phyloP scores from a whole-genome alignment of 2,113 vertebrate species.

The Platycercus adscitus region DNA sequence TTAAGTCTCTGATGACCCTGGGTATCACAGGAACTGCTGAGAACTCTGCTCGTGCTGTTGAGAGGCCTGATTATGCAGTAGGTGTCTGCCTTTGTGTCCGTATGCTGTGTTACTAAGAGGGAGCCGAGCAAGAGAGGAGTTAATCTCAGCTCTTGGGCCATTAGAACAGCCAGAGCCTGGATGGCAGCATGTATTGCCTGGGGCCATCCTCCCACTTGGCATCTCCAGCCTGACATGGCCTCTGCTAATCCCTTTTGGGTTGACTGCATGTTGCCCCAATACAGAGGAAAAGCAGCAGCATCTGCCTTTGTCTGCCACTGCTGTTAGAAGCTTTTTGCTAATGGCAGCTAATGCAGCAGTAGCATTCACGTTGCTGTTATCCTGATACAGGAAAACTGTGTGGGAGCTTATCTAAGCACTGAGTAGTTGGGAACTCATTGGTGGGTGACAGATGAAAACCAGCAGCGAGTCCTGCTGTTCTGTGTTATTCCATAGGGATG shows the following conservation, averaged over 20 bases:
- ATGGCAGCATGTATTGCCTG: conserved; percentile 1
- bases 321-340: background rate
- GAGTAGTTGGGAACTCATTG: background rate
- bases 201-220: background rate
- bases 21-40: background rate
- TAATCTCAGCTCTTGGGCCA: background rate
- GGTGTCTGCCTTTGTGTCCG: background rate
- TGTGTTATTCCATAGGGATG: background rate
- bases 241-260: background rate
- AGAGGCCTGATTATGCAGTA: background rate
- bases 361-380: rapidly evolving
- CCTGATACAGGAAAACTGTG: rapidly evolving
- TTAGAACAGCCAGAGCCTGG: background rate
- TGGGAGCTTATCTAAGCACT: background rate
- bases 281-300: background rate
- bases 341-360: rapidly evolving
- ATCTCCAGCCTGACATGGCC: background rate
- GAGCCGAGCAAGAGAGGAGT: background rate
- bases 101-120: background rate
- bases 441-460: background rate
- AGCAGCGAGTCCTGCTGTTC: rapidly evolving
- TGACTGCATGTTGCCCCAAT: background rate
- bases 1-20: background rate
- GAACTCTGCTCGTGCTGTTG: background rate
- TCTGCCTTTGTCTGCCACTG: background rate